Conservation (phyloP, 2,888 invertebrate species). For the Callyntrura guangdongensis region DNA sequence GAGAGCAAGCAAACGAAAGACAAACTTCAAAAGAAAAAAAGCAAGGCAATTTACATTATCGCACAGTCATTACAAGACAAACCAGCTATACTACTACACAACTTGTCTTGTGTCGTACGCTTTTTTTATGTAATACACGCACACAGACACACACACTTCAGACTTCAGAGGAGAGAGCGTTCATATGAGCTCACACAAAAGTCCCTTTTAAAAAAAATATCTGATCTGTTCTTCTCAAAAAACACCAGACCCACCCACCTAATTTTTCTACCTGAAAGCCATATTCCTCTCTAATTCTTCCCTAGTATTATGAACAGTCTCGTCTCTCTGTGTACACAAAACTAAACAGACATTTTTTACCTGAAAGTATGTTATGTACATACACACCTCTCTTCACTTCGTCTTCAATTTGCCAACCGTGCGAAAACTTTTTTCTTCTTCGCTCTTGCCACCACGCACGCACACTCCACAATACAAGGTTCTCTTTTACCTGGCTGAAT, state of each 20-base stretch:
- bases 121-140: background rate
- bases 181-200: background rate
- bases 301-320: no score
- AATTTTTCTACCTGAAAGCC: no score
- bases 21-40: slow-evolving; percentile 52
- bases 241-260: no score
- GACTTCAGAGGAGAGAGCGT: background rate
- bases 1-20: background rate
- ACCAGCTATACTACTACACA: slow-evolving; percentile 10
- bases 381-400: background rate
- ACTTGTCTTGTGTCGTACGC: background rate
- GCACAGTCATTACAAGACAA: slow-evolving; percentile 48
- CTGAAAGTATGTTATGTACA: background rate
- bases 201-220: background rate
- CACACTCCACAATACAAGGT: background rate
- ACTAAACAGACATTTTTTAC: slow-evolving; percentile 49
- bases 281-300: no score
- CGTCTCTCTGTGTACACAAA: slow-evolving; percentile 2
- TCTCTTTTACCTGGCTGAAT: background rate
- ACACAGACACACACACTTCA: no score
- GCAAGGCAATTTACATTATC: slow-evolving; percentile 66
- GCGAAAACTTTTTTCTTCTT: slow-evolving; percentile 34
- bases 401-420: slow-evolving; percentile 54
- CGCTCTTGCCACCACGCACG: background rate
- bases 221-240: no score